Evolutionary conservation across 1,140 invertebrate genomes (phyloP).

Genomic region (Panonychus citri): DNA sequence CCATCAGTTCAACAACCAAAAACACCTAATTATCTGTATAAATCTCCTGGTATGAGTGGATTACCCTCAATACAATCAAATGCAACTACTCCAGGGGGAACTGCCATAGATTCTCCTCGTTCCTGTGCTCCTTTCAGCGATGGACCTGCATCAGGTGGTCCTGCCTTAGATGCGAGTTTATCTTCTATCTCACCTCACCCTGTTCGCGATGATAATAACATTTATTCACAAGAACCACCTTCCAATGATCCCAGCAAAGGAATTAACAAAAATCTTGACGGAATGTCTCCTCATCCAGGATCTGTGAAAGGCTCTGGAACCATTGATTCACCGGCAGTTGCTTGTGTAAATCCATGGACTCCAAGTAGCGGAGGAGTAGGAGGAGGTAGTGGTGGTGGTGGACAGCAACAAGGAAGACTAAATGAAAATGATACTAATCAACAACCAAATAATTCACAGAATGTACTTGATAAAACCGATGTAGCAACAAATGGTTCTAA

Average conservation of each 20-base stretch:
- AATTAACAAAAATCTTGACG: background rate
- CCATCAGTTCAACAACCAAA: background rate
- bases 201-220: background rate
- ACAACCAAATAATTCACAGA: background rate
- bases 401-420: background rate
- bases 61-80: conserved; percentile 3
- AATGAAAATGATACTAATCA: background rate
- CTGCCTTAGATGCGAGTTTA: background rate
- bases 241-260: background rate
- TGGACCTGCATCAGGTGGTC: background rate
- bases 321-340: too few relatives aligned
- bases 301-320: background rate
- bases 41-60: conserved; percentile 4
- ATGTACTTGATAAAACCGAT: background rate
- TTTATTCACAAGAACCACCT: background rate
- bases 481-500: background rate
- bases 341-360: background rate
- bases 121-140: conserved; percentile 1
- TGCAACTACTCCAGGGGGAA: conserved; percentile 6
- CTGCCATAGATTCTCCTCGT: conserved; percentile 2
- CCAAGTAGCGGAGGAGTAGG: background rate
- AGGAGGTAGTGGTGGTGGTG: too few relatives aligned
- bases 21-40: conserved; percentile 5
- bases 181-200: conserved; percentile 4
- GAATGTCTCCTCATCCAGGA: background rate